Conservation (phyloP, 2,888 invertebrate genomes). For the Hemistola chrysoprasaria region DNA sequence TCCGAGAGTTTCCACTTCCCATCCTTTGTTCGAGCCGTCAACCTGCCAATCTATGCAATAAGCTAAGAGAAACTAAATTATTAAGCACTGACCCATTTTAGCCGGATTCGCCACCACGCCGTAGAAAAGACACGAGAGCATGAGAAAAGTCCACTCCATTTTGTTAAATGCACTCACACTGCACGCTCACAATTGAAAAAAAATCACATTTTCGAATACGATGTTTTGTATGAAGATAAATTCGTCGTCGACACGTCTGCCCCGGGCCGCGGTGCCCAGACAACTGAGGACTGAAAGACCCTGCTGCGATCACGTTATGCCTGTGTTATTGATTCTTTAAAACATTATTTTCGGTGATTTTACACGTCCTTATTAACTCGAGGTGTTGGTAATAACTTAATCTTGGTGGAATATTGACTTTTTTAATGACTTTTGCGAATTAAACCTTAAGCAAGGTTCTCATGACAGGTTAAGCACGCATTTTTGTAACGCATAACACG, state of each 20-base stretch:
- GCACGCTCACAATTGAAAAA: constrained; percentile 36
- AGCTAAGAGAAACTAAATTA: constrained; percentile 57
- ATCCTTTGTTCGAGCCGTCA: constrained; percentile 55
- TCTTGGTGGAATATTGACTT: neutral
- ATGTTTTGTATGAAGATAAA: constrained; percentile 34
- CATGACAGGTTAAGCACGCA: too few relatives aligned
- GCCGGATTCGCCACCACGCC: constrained; percentile 64
- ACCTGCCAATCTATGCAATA: constrained; percentile 55
- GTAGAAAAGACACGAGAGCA: constrained; percentile 45
- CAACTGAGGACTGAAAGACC: constrained; percentile 66
- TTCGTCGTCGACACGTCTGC: constrained; percentile 49
- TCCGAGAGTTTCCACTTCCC: constrained; percentile 26
- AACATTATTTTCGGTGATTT: constrained; percentile 79
- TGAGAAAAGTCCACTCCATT: constrained; percentile 61
- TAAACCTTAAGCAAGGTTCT: too few relatives aligned
- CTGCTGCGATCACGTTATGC: constrained; percentile 49
- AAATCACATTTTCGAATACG: constrained; percentile 50
- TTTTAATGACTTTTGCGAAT: neutral
- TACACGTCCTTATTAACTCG: constrained; percentile 38
- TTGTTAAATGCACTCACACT: constrained; percentile 47
- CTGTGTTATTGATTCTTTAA: constrained; percentile 77
- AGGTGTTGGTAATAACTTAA: constrained; percentile 5
- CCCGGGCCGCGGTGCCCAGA: constrained; percentile 61
- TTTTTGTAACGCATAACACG: too few relatives aligned
- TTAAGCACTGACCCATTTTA: constrained; percentile 75